Conservation (phyloP, 1,140 invertebrate genomes). For the Anoplophora glabripennis region DNA sequence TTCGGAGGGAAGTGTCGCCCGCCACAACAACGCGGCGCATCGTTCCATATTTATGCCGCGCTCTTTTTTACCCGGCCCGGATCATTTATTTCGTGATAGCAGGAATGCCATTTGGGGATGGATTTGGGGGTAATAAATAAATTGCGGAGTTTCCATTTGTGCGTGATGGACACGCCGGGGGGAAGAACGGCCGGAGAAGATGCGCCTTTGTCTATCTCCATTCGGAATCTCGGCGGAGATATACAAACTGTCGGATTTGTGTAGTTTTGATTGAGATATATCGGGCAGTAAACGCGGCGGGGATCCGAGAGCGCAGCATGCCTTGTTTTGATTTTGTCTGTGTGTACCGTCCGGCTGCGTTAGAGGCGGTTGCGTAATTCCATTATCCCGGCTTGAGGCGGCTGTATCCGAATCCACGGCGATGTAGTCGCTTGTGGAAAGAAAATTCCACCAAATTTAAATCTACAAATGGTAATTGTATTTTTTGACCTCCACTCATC, state of each 20-base stretch:
- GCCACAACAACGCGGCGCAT: too few relatives aligned
- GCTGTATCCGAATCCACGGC: too few relatives aligned
- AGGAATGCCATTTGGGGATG: conserved; percentile 17
- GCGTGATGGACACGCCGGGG: conserved; percentile 23
- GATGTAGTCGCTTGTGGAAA: too few relatives aligned
- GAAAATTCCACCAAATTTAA: too few relatives aligned
- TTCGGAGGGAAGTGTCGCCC: too few relatives aligned
- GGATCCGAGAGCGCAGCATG: conserved; percentile 13
- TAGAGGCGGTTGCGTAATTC: too few relatives aligned
- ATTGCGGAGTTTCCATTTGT: conserved; percentile 27
- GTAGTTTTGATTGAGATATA: conserved; percentile 30
- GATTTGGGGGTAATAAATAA: conserved; percentile 27
- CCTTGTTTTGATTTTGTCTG: conserved; percentile 17
- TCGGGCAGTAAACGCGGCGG: conserved; percentile 19
- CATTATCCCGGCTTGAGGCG: too few relatives aligned
- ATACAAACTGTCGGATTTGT: conserved; percentile 33
- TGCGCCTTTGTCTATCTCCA: conserved; percentile 27
- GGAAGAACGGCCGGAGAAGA: conserved; percentile 7
- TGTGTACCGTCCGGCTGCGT: not conserved
- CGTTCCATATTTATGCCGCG: not conserved
- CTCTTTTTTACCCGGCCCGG: conserved; percentile 7
- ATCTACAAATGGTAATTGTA: too few relatives aligned
- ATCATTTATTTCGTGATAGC: conserved; percentile 9
- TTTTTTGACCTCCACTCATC: too few relatives aligned
- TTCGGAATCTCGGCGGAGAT: conserved; percentile 26